phyloP scores from a whole-genome alignment of 2,888 invertebrate genomes.

The Brenthis hecate region DNA sequence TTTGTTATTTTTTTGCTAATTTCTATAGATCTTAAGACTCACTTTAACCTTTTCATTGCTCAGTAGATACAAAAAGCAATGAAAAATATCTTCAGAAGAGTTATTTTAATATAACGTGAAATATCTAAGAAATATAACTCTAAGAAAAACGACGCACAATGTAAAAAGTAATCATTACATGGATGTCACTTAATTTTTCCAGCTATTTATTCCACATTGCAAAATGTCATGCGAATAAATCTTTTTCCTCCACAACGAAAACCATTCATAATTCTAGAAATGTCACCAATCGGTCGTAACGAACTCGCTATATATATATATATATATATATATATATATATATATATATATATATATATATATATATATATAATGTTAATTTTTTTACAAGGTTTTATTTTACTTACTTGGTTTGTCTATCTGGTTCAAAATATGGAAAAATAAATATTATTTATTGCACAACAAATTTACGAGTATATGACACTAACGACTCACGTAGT shows the following conservation, averaged over 20 bases:
- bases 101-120: too few relatives aligned
- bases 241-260: background rate
- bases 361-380: too few relatives aligned
- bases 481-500: too few relatives aligned
- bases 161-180: background rate
- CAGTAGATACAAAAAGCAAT: too few relatives aligned
- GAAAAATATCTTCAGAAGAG: too few relatives aligned
- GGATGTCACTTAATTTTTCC: background rate
- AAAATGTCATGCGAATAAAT: conserved; percentile 6
- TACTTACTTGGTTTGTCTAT: conserved; percentile 14
- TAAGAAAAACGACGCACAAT: background rate
- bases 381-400: conserved; percentile 4
- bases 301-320: conserved; percentile 14
- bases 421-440: background rate
- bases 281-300: conserved; percentile 23
- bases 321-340: too few relatives aligned
- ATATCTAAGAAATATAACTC: background rate
- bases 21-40: too few relatives aligned
- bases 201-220: background rate
- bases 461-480: too few relatives aligned
- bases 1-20: too few relatives aligned
- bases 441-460: too few relatives aligned
- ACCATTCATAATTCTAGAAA: conserved; percentile 36
- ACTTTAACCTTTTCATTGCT: too few relatives aligned
- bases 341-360: too few relatives aligned